Evolutionary conservation across 2,113 vertebrate species (phyloP).

Genomic region (Callithrix jacchus): DNA sequence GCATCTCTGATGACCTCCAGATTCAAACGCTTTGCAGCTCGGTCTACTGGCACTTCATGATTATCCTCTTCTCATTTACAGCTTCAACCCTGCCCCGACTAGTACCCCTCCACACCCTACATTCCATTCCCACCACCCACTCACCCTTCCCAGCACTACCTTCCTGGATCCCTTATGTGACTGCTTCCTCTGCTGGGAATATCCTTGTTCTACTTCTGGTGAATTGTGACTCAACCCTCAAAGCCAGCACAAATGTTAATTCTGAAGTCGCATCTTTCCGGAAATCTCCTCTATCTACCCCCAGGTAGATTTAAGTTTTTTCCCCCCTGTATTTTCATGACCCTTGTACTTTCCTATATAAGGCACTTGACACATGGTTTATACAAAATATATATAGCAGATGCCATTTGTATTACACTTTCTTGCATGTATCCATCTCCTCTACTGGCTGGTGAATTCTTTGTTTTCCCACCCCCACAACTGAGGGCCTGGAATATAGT

Average conservation of each 20-base stretch:
- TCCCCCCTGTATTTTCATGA: neutral
- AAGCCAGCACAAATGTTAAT: neutral
- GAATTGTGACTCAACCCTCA: neutral
- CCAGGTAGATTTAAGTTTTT: neutral
- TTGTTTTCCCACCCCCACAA: neutral
- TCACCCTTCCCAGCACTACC: neutral
- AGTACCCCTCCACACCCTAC: rapidly evolving
- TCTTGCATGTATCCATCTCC: neutral
- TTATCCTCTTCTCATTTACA: neutral
- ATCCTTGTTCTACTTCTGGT: neutral
- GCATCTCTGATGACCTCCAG: neutral
- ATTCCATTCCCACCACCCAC: neutral
- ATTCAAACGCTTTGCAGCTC: neutral
- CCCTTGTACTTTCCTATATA: neutral
- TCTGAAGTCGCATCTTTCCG: neutral
- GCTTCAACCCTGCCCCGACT: no score
- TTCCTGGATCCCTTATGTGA: neutral
- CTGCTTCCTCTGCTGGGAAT: neutral
- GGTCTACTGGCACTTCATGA: neutral
- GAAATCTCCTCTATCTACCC: neutral
- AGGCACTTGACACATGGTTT: neutral
- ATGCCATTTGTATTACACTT: neutral
- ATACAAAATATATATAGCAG: neutral
- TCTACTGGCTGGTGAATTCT: neutral
- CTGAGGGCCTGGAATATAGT: neutral